These are phyloP conservation scores for Lasioglossum malachurum DNA, from an alignment of 2,888 invertebrate genomes.

Conservation along the genomic window DNA sequence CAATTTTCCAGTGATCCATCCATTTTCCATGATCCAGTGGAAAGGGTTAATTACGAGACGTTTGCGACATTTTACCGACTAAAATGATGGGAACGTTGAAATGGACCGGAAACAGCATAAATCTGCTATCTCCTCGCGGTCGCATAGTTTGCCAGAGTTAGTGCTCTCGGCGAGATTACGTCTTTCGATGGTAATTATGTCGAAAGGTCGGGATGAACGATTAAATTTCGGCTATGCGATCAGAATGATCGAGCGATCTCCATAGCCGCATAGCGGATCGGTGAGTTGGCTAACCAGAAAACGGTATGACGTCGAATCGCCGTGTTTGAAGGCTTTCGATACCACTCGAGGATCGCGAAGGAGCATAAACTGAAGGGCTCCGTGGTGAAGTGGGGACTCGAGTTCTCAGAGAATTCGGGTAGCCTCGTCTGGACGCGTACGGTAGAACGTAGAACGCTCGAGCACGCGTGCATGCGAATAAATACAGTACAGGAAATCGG, in stretches of 20 bases:
- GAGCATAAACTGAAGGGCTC: neutral
- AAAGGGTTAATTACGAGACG: too few relatives aligned
- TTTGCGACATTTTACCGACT: too few relatives aligned
- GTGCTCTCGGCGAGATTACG: neutral
- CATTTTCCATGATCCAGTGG: too few relatives aligned
- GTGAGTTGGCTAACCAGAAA: constrained; percentile 42
- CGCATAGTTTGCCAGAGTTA: neutral
- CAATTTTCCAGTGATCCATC: neutral
- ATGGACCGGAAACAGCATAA: too few relatives aligned
- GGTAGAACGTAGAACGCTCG: neutral
- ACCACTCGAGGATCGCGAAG: constrained; percentile 6
- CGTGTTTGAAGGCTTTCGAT: constrained; percentile 37
- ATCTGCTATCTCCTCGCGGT: neutral
- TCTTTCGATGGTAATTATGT: neutral
- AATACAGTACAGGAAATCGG: neutral
- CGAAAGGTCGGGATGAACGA: neutral
- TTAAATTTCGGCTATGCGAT: neutral
- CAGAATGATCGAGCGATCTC: constrained; percentile 21
- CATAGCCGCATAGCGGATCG: constrained; percentile 6
- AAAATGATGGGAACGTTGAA: too few relatives aligned
- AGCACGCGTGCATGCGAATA: neutral
- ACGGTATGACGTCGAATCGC: constrained; percentile 45
- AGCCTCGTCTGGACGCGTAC: neutral
- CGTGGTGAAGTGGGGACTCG: constrained; percentile 29
- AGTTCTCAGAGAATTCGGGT: constrained; percentile 23